Base-by-base conservation (phyloP, 1,140 invertebrate genomes). In the Cephus cinctus region DNA sequence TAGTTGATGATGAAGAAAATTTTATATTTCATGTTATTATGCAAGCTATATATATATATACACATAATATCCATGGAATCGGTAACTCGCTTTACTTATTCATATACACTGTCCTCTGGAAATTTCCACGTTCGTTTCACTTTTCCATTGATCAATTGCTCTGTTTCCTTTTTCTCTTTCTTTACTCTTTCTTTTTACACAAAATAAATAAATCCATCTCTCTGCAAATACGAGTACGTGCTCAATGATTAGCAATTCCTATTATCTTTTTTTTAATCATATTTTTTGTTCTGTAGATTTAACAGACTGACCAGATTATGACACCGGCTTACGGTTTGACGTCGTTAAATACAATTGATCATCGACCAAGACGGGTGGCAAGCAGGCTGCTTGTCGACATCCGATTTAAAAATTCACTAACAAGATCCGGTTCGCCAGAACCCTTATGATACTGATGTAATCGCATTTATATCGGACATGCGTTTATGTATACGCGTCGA, bases 1-100 rank as follows among this genome's bases (percentile, higher is more conserved):
- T 61, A 72, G 67, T 72, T 72, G 62, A 69, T 59, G 57, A 67
- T 71, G 59, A 72, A 36, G 53, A 66, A 58, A 65, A 61, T 75
- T 75, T 75, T 75, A 72, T 75, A 75, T 75, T 67, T 67, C 68
- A 67, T 72, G 69, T 75, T 75, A 65, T 48, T 38, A 36, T 27
- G n/a, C 4, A 35, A 23, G 30, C 16, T 11, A 30, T 12, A 11
- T 59, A 30, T 54, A 41, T 20, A 21, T 41, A 54, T 46, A 45
- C 56, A 66, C 47, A 57, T 35, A 42, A 47, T 57, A 46, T 51
- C 61, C 56, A 59, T 52, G 57, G 44, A 47, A 42, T 58, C 56
- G 16, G 57, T 54, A 38, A 2, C 27, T 58, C n/a, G n/a, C n/a
- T n/a, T n/a, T n/a, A n/a, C n/a, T n/a, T n/a, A n/a, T n/a, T n/a